phyloP scores from a whole-genome alignment of 1,140 invertebrate species.

The Ceratina calcarata region DNA sequence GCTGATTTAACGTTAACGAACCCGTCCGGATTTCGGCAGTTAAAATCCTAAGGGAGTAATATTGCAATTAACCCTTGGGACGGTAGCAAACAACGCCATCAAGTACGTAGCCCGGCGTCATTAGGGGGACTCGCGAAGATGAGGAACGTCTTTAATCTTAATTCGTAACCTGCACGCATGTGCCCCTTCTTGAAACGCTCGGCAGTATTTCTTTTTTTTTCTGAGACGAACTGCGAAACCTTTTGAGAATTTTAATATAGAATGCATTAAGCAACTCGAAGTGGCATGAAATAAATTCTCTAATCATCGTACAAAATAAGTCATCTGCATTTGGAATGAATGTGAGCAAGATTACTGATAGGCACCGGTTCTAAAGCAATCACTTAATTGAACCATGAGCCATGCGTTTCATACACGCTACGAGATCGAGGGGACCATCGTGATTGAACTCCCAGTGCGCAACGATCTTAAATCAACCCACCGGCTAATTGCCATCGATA shows the following conservation, averaged over 20 bases:
- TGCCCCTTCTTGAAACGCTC: neutral
- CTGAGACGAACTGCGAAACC: neutral
- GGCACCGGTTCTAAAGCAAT: conserved; percentile 9
- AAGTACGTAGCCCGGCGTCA: conserved; percentile 47
- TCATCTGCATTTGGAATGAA: too few species aligned
- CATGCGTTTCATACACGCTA: conserved; percentile 11
- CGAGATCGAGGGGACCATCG: conserved; percentile 33
- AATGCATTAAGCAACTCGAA: too few species aligned
- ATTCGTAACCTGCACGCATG: conserved; percentile 38
- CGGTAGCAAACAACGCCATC: conserved; percentile 57
- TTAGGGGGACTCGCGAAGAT: conserved; percentile 51
- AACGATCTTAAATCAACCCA: conserved; percentile 44
- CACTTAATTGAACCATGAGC: conserved; percentile 31
- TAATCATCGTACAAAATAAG: too few species aligned
- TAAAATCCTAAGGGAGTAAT: conserved; percentile 64
- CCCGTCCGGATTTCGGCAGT: conserved; percentile 36
- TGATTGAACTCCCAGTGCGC: conserved; percentile 32
- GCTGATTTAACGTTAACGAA: conserved; percentile 57
- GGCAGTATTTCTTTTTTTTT: neutral
- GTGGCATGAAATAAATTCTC: too few species aligned
- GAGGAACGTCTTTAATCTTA: conserved; percentile 61
- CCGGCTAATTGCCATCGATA: conserved; percentile 47
- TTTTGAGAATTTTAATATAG: too few species aligned
- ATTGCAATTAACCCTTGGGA: conserved; percentile 60
- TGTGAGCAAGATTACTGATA: too few species aligned